These are phyloP conservation scores for Pseudomyrmex sp. DNA, from an alignment of 1,140 invertebrate genomes.

Conservation along the genomic window DNA sequence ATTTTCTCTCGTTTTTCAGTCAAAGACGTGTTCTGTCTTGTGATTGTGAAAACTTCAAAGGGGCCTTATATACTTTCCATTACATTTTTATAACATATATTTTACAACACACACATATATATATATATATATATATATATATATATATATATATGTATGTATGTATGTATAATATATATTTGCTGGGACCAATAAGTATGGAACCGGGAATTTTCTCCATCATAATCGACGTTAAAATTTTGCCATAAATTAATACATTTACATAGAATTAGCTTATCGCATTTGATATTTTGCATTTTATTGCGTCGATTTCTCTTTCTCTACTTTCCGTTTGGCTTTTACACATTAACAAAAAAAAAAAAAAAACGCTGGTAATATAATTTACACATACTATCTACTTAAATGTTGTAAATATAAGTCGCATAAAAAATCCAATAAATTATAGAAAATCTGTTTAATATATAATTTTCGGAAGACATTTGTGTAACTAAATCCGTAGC, in stretches of 20 bases:
- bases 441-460: background rate
- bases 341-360: too few relatives aligned
- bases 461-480: background rate
- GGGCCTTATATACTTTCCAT: constrained; percentile 58
- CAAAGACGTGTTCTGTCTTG: constrained; percentile 75
- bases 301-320: background rate
- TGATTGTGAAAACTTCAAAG: constrained; percentile 64
- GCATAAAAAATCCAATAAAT: background rate
- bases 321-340: background rate
- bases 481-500: background rate
- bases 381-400: too few relatives aligned
- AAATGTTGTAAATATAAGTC: too few relatives aligned
- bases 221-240: constrained; percentile 3
- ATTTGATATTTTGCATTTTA: constrained; percentile 1
- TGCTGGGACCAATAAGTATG: constrained; percentile 61
- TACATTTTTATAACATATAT: constrained; percentile 62
- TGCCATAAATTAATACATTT: constrained; percentile 6
- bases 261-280: constrained; percentile 7
- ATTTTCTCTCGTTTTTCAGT: constrained; percentile 67
- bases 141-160: too few relatives aligned
- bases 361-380: too few relatives aligned
- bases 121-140: too few relatives aligned
- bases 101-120: background rate
- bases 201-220: constrained; percentile 38
- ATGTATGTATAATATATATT: background rate